Evolutionary conservation across 2,797 vertebrate species (phyloP).

Genomic region (Hapalemur alaotrensis): DNA sequence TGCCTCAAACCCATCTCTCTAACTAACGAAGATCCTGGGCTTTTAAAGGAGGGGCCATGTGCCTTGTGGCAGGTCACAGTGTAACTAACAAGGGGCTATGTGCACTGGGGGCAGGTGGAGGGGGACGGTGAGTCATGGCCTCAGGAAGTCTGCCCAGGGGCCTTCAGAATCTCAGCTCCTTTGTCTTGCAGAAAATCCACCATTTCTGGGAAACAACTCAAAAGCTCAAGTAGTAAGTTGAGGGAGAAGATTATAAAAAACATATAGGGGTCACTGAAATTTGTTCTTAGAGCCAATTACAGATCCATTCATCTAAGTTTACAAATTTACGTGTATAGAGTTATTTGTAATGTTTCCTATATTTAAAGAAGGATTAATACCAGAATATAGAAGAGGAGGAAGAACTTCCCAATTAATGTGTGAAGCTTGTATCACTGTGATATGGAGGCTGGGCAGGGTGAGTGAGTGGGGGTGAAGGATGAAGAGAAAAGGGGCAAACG

Average conservation of each 20-base stretch:
- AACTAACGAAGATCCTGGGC: neutral
- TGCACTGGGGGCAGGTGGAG: neutral
- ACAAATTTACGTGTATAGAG: neutral
- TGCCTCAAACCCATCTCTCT: neutral
- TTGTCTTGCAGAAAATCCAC: neutral
- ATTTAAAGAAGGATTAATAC: neutral
- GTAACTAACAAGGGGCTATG: neutral
- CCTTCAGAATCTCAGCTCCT: neutral
- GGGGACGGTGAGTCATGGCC: neutral
- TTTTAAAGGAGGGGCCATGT: neutral
- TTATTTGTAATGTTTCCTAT: neutral
- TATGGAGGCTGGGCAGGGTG: neutral
- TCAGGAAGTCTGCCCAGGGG: neutral
- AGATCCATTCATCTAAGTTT: neutral
- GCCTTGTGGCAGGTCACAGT: neutral
- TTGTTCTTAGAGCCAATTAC: neutral
- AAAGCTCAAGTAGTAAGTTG: neutral
- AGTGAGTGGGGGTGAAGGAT: neutral
- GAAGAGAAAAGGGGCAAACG: neutral
- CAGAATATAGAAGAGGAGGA: neutral
- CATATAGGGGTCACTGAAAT: neutral
- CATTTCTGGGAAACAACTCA: neutral
- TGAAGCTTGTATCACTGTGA: neutral
- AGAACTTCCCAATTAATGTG: neutral
- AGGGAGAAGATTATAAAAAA: neutral